A percentile compares a stretch with the other conserved stretches of the same genome.
Evolutionary conservation across 1,140 invertebrate genomes (phyloP).

Genomic region (Formica exsecta): DNA sequence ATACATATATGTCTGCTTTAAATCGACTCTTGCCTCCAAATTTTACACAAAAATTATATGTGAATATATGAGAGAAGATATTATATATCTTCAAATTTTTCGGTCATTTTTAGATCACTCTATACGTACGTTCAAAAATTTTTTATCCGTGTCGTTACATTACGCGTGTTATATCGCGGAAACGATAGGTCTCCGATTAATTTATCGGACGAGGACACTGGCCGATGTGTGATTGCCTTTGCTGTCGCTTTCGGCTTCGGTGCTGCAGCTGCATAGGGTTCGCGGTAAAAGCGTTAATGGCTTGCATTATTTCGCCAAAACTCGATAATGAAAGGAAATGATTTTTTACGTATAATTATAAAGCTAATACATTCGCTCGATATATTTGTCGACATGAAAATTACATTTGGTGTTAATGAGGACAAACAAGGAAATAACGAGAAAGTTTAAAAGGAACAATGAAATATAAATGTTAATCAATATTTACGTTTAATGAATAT

Average conservation of each 20-base stretch:
- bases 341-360: slow-evolving; percentile 27
- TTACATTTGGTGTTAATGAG: not conserved
- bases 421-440: not conserved
- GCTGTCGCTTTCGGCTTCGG: slow-evolving; percentile 24
- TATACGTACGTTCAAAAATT: not conserved
- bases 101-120: not conserved
- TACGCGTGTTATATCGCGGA: not conserved
- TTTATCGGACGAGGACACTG: not conserved
- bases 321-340: not conserved
- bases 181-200: slow-evolving; percentile 29
- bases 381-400: not conserved
- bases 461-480: not conserved
- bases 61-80: too few relatives aligned
- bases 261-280: not conserved
- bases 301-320: slow-evolving; percentile 25
- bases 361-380: not conserved
- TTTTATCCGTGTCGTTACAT: not conserved
- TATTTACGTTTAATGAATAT: slow-evolving; percentile 5
- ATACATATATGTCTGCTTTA: not conserved
- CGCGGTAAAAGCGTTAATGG: slow-evolving; percentile 27
- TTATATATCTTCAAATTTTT: not conserved
- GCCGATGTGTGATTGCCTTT: slow-evolving; percentile 24
- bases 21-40: too few relatives aligned
- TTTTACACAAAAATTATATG: too few relatives aligned
- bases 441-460: not conserved